Base-by-base conservation (phyloP, 2,797 vertebrate genomes). In the Cyprinodon diabolis region DNA sequence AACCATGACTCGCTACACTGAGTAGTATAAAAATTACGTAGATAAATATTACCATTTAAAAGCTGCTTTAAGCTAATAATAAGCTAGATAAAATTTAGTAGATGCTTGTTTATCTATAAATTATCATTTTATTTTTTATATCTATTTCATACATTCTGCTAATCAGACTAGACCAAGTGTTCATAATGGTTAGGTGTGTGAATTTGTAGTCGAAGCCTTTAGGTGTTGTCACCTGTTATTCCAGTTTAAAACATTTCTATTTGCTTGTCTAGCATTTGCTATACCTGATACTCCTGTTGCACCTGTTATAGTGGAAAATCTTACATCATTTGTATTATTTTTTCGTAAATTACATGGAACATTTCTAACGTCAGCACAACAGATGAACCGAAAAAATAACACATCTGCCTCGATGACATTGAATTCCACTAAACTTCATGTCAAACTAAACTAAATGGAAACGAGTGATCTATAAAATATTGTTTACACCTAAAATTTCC, bases 231-330 rank as follows among this genome's bases (percentile, higher is more conserved):
- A 66, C 37, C 62, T 76, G 57, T 35, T 70, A 71, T 60, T 43
- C 56, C 49, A 68, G 51, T 57, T 78, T 43, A n/a, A 56, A 70
- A 15, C 4, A 76, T 56, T 55, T 43, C 65, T 49, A 68, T 49
- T 67, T 47, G 49, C 55, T 25, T 68, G 30, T 69, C 55, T 48
- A 7, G 6, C 12, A 17, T 66, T 51, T 25, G 43, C 45, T 15
- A 45, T 63, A 76, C 79, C 58, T 48, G 78, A 80, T 78, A 10
- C 74, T 79, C 75, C 75, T 56, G 72, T 72, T 76, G 49, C 23
- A 79, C 75, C 57, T 58, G 75, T 86, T 79, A 9, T 67, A 51
- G 68, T 35, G 8, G 57, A 75, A 79, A 56, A 49, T 67, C 69
- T 52, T 45, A 60, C 67, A 66, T 73, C 66, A 37, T 52, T 30